These are phyloP conservation scores for Nannospalax galili DNA, from an alignment of 2,113 vertebrate genomes.

Conservation along the genomic window DNA sequence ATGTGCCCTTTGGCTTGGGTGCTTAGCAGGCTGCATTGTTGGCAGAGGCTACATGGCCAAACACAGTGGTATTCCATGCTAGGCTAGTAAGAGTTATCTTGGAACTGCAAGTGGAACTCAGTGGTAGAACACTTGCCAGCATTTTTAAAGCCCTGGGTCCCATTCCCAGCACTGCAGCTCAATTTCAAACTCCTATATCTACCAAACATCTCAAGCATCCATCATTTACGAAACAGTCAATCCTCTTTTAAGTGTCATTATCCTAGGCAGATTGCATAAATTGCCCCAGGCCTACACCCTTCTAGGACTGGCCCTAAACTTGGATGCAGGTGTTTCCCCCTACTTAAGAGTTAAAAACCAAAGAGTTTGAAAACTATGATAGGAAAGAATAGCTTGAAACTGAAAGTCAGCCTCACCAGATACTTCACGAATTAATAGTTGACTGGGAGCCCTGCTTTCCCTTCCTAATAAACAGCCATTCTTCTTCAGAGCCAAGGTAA, in stretches of 20 bases:
- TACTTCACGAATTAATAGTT: no score
- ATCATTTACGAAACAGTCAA: neutral
- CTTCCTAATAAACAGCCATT: no score
- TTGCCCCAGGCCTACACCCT: neutral
- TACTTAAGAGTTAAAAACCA: neutral
- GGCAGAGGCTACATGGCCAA: neutral
- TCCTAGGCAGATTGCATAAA: neutral
- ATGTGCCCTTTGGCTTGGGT: neutral
- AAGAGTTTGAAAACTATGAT: no score
- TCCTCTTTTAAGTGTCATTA: neutral
- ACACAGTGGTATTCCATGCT: neutral
- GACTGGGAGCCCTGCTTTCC: no score
- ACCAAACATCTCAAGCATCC: neutral
- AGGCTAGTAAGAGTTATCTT: neutral
- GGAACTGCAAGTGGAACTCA: neutral
- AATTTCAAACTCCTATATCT: conserved; percentile 16
- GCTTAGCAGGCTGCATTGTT: neutral
- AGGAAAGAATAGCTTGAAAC: no score
- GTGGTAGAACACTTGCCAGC: neutral
- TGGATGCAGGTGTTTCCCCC: neutral
- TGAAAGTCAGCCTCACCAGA: no score
- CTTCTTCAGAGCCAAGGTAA: no score
- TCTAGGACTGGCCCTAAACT: neutral
- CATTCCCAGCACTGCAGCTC: neutral
- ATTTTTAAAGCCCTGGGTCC: neutral